Evolutionary conservation across 2,797 vertebrate genomes (phyloP).

Genomic region (Vultur gryphus): DNA sequence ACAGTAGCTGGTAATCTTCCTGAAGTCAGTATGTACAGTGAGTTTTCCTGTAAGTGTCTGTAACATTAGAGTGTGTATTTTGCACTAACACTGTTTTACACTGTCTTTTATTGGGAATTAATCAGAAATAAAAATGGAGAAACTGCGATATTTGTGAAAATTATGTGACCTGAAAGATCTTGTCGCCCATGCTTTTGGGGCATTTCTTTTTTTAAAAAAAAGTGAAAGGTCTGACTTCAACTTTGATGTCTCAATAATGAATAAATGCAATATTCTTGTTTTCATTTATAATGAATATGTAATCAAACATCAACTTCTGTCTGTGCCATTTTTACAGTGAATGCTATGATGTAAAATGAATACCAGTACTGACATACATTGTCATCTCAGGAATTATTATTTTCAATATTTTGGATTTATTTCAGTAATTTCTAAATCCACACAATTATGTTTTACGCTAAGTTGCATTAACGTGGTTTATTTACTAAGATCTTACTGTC

Average conservation of each 20-base stretch:
- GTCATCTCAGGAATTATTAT: not conserved
- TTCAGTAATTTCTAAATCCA: not conserved
- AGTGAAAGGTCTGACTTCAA: not conserved
- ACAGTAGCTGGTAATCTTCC: not conserved
- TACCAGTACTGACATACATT: not conserved
- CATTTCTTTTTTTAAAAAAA: not conserved
- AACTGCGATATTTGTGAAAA: not conserved
- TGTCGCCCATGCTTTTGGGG: not conserved
- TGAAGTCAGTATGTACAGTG: not conserved
- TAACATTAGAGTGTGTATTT: not conserved
- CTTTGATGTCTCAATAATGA: not conserved
- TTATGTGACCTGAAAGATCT: not conserved
- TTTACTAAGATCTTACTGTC: not conserved
- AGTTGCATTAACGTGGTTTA: not conserved
- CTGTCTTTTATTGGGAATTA: not conserved
- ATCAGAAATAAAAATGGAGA: not conserved
- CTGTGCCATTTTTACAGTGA: not conserved
- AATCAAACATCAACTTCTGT: not conserved
- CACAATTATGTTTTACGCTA: not conserved
- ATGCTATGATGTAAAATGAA: not conserved
- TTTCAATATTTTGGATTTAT: not conserved
- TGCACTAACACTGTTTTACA: not conserved
- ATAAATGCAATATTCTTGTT: not conserved
- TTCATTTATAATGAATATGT: not conserved
- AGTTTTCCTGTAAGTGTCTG: not conserved